These are phyloP conservation scores for Mesoligia furuncula DNA, from an alignment of 2,888 invertebrate genomes.

Conservation along the genomic window DNA sequence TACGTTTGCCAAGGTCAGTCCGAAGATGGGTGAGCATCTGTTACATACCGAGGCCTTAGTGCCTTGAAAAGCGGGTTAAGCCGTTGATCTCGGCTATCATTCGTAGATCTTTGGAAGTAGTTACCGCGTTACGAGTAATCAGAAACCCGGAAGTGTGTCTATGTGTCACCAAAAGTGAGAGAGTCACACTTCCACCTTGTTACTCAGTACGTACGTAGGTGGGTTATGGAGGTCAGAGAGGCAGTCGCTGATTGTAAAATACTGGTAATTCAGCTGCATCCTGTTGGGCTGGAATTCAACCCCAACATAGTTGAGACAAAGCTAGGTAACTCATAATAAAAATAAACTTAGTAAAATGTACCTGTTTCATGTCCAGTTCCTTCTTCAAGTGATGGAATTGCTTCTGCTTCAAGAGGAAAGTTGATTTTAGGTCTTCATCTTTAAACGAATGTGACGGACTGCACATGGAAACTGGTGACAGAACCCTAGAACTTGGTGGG, in stretches of 20 bases:
- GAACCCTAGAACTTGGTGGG: constrained; percentile 47
- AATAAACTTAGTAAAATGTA: constrained; percentile 52
- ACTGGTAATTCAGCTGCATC: not conserved
- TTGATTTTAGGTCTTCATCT: constrained; percentile 76
- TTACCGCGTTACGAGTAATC: not conserved
- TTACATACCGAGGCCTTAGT: not conserved
- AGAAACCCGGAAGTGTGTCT: not conserved
- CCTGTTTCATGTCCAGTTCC: constrained; percentile 87
- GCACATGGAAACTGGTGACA: constrained; percentile 48
- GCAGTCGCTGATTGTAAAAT: not conserved
- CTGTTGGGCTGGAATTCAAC: not conserved
- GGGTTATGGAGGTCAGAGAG: not conserved
- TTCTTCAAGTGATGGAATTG: constrained; percentile 83
- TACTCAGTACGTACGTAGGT: no score
- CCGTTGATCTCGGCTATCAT: not conserved
- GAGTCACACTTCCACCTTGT: not conserved
- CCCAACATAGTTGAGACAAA: not conserved
- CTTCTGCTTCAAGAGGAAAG: constrained; percentile 75
- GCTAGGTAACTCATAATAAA: not conserved
- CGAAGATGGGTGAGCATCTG: not conserved
- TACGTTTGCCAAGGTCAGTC: not conserved
- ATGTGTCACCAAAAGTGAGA: not conserved
- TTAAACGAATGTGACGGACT: constrained; percentile 54
- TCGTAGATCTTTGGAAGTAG: not conserved
- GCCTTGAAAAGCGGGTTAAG: no score